Evolutionary conservation across 2,888 invertebrate genomes (phyloP).

Genomic region (Agrotis ipsilon): DNA sequence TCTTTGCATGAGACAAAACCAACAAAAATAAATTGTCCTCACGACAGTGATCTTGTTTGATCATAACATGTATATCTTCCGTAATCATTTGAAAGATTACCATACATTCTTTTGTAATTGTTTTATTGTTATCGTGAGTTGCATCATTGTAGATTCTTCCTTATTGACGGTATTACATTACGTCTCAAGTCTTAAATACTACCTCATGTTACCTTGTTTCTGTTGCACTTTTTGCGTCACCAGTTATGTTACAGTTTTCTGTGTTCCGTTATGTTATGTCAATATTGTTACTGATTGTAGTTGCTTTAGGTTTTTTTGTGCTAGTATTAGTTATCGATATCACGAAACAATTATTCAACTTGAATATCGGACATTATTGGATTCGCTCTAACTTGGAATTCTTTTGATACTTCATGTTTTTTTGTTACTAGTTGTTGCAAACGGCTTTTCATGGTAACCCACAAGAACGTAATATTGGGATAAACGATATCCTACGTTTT

Average conservation of each 20-base stretch:
- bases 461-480: too few relatives aligned
- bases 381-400: not conserved
- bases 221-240: constrained; percentile 30
- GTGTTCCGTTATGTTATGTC: constrained; percentile 33
- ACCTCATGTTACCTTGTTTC: constrained; percentile 5
- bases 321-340: not conserved
- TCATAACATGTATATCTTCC: constrained; percentile 6
- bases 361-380: not conserved
- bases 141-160: constrained; percentile 30
- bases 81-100: constrained; percentile 10
- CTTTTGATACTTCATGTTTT: not conserved
- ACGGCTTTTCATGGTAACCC: too few relatives aligned
- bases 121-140: constrained; percentile 6
- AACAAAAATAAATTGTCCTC: constrained; percentile 11
- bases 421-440: too few relatives aligned
- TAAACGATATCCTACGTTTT: too few relatives aligned
- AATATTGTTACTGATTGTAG: constrained; percentile 25
- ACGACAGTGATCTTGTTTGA: constrained; percentile 23
- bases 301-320: constrained; percentile 6
- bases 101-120: constrained; percentile 21
- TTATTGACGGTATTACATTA: constrained; percentile 32
- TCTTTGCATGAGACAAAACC: not conserved
- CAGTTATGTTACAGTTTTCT: constrained; percentile 16
- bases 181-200: constrained; percentile 3
- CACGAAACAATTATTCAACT: not conserved